Base-by-base conservation (phyloP, 2,113 vertebrate species). In the Gambusia affinis region DNA sequence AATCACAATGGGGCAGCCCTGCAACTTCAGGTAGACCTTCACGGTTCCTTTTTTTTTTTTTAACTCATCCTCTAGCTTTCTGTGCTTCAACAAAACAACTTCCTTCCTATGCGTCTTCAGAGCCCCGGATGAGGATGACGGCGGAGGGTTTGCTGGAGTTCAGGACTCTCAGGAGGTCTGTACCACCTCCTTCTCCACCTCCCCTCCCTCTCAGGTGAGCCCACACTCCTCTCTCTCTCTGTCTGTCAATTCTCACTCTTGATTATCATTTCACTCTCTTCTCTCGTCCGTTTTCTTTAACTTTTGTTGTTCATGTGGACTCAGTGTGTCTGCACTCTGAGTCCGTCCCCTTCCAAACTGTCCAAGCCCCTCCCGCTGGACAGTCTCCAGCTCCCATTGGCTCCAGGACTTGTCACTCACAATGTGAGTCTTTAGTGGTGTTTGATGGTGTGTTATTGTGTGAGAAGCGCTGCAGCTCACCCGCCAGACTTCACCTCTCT, bases 161-260 rank as follows among this genome's bases (percentile, higher is more conserved):
- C 98, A 99, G 89, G 98, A 99, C 51, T 99, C 98, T 2, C 98
- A 99, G 88, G 98, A 99, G 94, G 96, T 97, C 81, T 99, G 97
- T 85, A 96, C 97, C 82, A 98, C 98, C 3, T 99, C 97, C 63
- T 99, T 99, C 93, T 99, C 98, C 87, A 99, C 98, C 75, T 99
- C 98, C 14, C 98, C 98, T 76, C 97, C 98, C 39, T 98, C 98
- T 73, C 98, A 99, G 96, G 98, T 99, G 80, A 33, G 35, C n/a
- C 37, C 10, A 71, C 0, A 10, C 51, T 8, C 51, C 51, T 54
- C 22, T 73, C 65, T 35, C 62, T 15, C 22, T 37, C 17, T 33
- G 1, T 60, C 68, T 71, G 81, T 76, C 11, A 33, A 65, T 87
- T 92, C 71, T 71, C 70, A 42, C 22, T 12, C 67, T 69, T 87